Base-by-base conservation (phyloP, 2,888 invertebrate genomes). In the Pollenia labialis region DNA sequence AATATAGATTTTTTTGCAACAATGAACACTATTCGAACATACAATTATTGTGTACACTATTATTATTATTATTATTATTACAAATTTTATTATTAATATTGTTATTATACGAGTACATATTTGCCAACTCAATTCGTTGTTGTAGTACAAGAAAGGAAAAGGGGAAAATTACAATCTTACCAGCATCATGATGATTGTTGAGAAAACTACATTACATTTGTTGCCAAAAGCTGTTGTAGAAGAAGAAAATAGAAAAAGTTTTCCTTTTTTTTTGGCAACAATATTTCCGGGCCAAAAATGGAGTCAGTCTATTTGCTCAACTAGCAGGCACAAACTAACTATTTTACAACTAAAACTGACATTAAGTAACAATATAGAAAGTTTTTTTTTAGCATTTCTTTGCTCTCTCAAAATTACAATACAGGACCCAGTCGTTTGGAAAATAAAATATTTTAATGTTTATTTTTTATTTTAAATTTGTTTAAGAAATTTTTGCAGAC, bases 171-270 rank as follows among this genome's bases (percentile, higher is more conserved):
- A 32, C 0, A 4, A 32, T 32, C 32, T 60, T 46, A 82, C 58
- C 68, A 60, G 75, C 68, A 82, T 75, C 32, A 52, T 40, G 44
- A 72, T 72, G 71, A 50, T 56, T 75, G 74, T 52, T 75, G 58
- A 68, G 52, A 75, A 69, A 80, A 77, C 48, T 60, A 60, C 69
- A 68, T 82, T 69, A 12, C 58, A 75, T 60, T 62, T 52, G 68
- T 62, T 68, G 75, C 75, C 81, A 82, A 69, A 75, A 46, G 75
- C 11, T 10, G 11, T 32, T 32, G 32, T 32, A 32, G 32, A 23
- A 32, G 23, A 4, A 42, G 9, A 1, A 8, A 23, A n/a, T 4
- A 23, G 11, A 46, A 54, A 23, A 44, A 76, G 44, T 44, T 32
- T 32, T 32, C 32, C 32, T 32, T 52, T 11, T 11, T 16, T 81